Base-by-base conservation (phyloP, 2,797 vertebrate genomes). In the Mormyrops attenuatus region DNA sequence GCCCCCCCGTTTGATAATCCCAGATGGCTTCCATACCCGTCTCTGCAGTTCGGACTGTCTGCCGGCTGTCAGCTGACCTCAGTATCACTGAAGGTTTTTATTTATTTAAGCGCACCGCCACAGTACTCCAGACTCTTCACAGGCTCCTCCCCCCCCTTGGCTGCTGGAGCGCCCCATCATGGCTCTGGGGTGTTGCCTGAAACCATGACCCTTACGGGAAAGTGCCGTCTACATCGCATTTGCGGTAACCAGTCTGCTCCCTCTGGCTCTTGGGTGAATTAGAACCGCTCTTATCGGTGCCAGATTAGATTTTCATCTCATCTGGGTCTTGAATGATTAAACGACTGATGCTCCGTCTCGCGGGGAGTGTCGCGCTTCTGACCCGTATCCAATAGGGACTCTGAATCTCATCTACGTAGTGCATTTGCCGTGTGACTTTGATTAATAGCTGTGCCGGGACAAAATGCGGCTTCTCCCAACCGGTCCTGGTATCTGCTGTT, bases 321-420 rank as follows among this genome's bases (percentile, higher is more conserved):
- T 87, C 57, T 87, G 66, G 30, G 41, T 88, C 49, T 69, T 30
- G 60, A 80, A n/a, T 47, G 89, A 89, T 87, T 89, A 87, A 87
- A 77, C 44, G 44, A 41, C 53, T 57, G 26, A 49, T 52, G 9
- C 13, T 41, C 6, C 0, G 69, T 53, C 9, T 22, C 47, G 4
- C 3, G 44, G 84, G 44, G 49, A 85, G 84, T 85, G 69, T 77
- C 34, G 6, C 30, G 17, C 15, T 77, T 7, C 47, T 85, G 82
- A 50, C 82, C 82, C 47, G 47, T 50, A 49, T 85, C 20, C 82
- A 22, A 26, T 22, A 85, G 82, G n/a, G 49, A 85, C 49, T 50
- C 82, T 50, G 52, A 87, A 55, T 87, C 85, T 87, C 5, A 34
- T 85, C 20, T 13, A 85, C 49, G 47, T 30, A 73, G 60, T 1